Evolutionary conservation across 2,113 vertebrate genomes (phyloP).

Genomic region (Cinclus cinclus): DNA sequence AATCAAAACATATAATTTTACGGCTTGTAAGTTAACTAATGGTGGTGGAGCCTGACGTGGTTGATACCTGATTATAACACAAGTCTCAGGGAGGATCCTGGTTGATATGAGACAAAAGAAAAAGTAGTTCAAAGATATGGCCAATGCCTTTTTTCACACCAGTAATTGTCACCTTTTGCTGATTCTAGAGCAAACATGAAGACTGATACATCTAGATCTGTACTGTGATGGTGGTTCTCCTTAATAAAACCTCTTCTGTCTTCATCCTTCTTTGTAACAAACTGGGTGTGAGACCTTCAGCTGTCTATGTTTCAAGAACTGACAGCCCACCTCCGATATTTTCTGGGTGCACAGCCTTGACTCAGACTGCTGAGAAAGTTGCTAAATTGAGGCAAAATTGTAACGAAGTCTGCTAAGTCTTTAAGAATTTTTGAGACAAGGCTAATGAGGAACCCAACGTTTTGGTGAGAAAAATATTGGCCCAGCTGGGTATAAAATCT

Average conservation of each 20-base stretch:
- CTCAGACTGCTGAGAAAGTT: neutral
- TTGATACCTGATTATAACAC: neutral
- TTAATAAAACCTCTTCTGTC: neutral
- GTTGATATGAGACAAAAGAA: neutral
- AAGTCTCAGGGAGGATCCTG: neutral
- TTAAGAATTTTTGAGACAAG: neutral
- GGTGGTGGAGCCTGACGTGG: neutral
- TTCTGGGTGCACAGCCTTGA: neutral
- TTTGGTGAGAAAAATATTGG: neutral
- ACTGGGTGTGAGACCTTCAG: neutral
- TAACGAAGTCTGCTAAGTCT: neutral
- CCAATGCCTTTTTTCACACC: neutral
- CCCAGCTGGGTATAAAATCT: neutral
- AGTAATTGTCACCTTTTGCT: neutral
- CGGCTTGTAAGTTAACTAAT: conserved; percentile 37
- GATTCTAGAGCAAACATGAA: neutral
- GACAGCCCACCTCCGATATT: neutral
- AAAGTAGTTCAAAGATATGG: neutral
- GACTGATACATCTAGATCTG: neutral
- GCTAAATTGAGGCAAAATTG: neutral
- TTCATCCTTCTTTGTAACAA: neutral
- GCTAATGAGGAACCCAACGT: neutral
- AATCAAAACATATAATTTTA: conserved; percentile 57
- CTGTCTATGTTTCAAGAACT: neutral
- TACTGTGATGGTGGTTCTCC: neutral